phyloP scores from a whole-genome alignment of 2,888 invertebrate genomes.

The Mythimna albipuncta region DNA sequence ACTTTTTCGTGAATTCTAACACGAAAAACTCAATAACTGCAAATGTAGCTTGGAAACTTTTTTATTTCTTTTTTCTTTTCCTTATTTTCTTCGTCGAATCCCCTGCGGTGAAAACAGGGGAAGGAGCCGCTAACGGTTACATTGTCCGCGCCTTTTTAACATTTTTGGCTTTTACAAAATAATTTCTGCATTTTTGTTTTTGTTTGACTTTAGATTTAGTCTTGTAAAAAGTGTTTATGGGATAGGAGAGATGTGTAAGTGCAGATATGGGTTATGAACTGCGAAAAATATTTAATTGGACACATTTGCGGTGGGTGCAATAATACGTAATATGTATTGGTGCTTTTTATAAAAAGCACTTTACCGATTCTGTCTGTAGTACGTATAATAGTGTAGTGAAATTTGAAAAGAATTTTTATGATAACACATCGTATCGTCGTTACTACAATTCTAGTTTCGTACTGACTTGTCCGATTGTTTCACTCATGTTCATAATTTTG shows the following conservation, averaged over 20 bases:
- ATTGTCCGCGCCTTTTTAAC: conserved; percentile 31
- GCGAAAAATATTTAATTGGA: too few species aligned
- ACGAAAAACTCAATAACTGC: conserved; percentile 40
- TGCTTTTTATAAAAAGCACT: too few species aligned
- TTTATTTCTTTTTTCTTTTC: conserved; percentile 26
- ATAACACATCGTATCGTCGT: not conserved
- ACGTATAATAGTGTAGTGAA: not conserved
- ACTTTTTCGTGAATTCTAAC: conserved; percentile 7
- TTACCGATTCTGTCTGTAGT: not conserved
- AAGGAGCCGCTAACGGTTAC: conserved; percentile 24
- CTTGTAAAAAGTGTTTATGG: not conserved
- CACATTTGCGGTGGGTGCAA: too few species aligned
- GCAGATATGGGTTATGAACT: too few species aligned
- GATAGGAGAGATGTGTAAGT: not conserved
- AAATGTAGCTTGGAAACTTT: conserved; percentile 35
- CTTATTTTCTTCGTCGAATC: conserved; percentile 42
- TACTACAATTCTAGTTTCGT: not conserved
- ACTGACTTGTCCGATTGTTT: not conserved
- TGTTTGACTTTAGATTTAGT: conserved; percentile 7
- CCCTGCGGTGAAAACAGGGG: conserved; percentile 43
- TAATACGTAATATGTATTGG: too few species aligned
- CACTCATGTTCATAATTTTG: not conserved
- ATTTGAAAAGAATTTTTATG: not conserved
- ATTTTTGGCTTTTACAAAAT: conserved; percentile 23
- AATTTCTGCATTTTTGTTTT: conserved; percentile 18